These are phyloP conservation scores for Diaprepes abbreviatus DNA, from an alignment of 2,888 invertebrate genomes.

Conservation along the genomic window DNA sequence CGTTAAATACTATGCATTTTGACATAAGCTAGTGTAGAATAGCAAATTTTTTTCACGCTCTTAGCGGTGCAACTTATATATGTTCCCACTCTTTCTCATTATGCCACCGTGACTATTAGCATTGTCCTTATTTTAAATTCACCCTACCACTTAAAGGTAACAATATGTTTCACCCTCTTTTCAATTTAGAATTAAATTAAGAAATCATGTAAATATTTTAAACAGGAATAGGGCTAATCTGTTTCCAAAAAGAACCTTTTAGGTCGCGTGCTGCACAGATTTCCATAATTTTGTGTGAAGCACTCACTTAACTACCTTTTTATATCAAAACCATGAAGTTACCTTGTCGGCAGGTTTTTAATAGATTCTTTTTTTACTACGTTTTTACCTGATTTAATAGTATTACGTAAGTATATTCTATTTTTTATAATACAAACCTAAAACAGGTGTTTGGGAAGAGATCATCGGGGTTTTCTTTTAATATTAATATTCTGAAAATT, in stretches of 20 bases:
- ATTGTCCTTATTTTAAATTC: conserved; percentile 3
- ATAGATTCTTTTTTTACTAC: conserved; percentile 31
- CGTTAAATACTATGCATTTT: no score
- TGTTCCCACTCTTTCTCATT: no score
- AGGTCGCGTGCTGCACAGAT: conserved; percentile 53
- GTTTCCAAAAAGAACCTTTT: conserved; percentile 19
- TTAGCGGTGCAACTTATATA: no score
- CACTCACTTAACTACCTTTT: conserved; percentile 50
- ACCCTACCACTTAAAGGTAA: not conserved
- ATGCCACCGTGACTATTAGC: no score
- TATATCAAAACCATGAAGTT: conserved; percentile 50
- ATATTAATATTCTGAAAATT: no score
- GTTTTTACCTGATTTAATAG: conserved; percentile 33
- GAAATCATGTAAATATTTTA: conserved; percentile 39
- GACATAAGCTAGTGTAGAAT: no score
- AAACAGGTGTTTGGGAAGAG: no score
- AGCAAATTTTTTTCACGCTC: no score
- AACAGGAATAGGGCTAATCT: conserved; percentile 20
- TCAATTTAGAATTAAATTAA: conserved; percentile 23
- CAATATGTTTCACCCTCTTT: not conserved
- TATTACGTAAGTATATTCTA: no score
- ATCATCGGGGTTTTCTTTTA: no score
- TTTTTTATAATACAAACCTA: no score
- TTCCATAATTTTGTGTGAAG: conserved; percentile 54
- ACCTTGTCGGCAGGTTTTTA: conserved; percentile 35